Base-by-base conservation (phyloP, 2,797 vertebrate genomes). In the Atherinosoma microstoma region DNA sequence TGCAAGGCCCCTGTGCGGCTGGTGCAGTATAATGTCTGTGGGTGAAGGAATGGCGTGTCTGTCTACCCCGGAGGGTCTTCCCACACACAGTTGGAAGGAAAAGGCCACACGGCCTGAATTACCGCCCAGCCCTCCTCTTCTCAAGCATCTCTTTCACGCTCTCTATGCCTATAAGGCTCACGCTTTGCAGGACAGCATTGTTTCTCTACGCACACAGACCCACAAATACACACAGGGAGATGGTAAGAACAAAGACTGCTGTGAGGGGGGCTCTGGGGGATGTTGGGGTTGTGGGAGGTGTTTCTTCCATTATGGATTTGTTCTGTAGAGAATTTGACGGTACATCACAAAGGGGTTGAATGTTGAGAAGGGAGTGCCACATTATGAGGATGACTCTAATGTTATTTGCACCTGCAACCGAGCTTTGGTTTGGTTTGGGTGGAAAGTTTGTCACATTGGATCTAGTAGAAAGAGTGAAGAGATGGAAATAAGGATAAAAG, bases 21-120 rank as follows among this genome's bases (percentile, higher is more conserved):
- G 78, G 64, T 68, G 68, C 87, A 78, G 58, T 88, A 79, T 84
- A 84, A 85, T 86, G 86, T 88, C 74, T 76, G 68, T 79, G 84
- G 82, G 85, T 87, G 81, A 90, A 84, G 90, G 67, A 86, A 89
- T 90, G 90, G 89, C 34, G 78, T 87, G 90, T 88, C 86, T 90
- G 78, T 76, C 73, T 75, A 73, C 74, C 81, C 76, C 78, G 18
- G 73, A 76, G 75, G 86, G 83, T 87, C 91, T 93, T 93, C 92
- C 89, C 93, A 93, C 92, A 90, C 85, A 57, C 63, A 78, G 73
- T 78, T 82, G 67, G 73, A 71, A 82, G 76, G 76, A 75, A 84
- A 84, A 82, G 83, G 83, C 84, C 83, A 78, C 84, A 85, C 65
- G n/a, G 70, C 58, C 70, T 92, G 79, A 89, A 92, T 88, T 30